Base-by-base conservation (phyloP, 2,888 invertebrate species). In the Latrodectus hesperus region DNA sequence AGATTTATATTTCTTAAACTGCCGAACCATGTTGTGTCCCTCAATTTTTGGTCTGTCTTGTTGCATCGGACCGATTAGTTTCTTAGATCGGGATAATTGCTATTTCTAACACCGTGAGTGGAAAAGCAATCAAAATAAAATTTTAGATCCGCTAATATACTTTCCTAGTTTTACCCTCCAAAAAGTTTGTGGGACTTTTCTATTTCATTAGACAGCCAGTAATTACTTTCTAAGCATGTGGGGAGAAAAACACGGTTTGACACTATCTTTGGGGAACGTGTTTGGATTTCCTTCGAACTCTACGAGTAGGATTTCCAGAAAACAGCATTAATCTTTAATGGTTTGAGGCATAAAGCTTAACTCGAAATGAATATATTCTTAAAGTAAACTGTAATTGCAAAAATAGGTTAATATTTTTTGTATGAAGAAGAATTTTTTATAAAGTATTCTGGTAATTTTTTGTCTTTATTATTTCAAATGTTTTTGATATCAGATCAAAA, bases 141-240 rank as follows among this genome's bases (percentile, higher is more conserved):
- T 74, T 74, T 74, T 17, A 16, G 51, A 38, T 38, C 60, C 60
- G 60, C 60, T 60, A 60, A 60, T 60, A 60, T 60, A 60, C 60
- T 60, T 60, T 60, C 60, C 60, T 12, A 60, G 60, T 60, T 60
- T 60, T 38, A 38, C 60, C n/a, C 60, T 60, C 60, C 60, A 60
- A 67, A 52, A 52, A 73, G 81, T 73, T 73, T 22, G 73, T 67
- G 49, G 67, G 82, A 82, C 75, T 75, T 82, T 82, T 82, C 82
- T 82, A 82, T 82, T 82, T 82, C 82, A 82, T 82, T 82, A 82
- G 82, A 82, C 74, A 75, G 68, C 68, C 53, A 67, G 82, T 82
- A 82, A 82, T 82, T 82, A 82, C 82, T 82, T 75, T 82, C 53
- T 38, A 68, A 79, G 68, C 53, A 17, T 22, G 68, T 60, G 70